Evolutionary conservation across 2,797 vertebrate genomes (phyloP).

Genomic region (Chloroceryle inda): DNA sequence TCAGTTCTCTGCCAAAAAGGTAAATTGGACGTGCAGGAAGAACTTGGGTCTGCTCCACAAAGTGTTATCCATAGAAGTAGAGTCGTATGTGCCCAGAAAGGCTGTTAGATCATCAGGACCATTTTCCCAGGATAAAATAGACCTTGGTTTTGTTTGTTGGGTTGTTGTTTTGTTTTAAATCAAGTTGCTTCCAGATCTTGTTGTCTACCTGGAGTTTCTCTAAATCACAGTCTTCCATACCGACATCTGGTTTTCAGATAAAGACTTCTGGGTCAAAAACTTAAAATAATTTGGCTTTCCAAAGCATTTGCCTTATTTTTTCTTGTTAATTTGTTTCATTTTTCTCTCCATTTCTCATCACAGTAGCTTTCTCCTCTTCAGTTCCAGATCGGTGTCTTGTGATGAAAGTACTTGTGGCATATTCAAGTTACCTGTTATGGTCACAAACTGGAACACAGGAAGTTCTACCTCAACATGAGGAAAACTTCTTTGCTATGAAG

Average conservation of each 20-base stretch:
- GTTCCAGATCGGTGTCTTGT: neutral
- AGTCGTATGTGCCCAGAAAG: neutral
- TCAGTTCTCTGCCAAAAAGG: slow-evolving; percentile 30
- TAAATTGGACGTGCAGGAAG: slow-evolving; percentile 11
- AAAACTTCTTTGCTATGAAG: too few relatives aligned
- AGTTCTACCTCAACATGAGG: too few relatives aligned
- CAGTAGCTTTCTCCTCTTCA: neutral
- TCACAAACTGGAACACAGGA: too few relatives aligned
- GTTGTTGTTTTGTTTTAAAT: neutral
- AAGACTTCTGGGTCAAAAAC: neutral
- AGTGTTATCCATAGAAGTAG: neutral
- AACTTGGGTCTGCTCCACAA: neutral
- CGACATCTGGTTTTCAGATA: neutral
- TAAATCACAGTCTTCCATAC: neutral
- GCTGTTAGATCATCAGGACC: neutral
- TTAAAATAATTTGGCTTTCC: neutral
- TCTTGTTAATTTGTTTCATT: neutral
- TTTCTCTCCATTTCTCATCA: neutral
- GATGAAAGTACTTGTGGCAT: neutral
- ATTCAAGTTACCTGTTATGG: neutral
- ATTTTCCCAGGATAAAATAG: neutral
- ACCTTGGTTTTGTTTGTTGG: neutral
- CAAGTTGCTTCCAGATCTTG: neutral
- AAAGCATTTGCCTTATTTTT: neutral
- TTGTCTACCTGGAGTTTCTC: neutral